A percentile compares a stretch with the other conserved stretches of the same genome.
These are phyloP conservation scores for Nephrotoma flavescens DNA, from an alignment of 2,888 invertebrate species.

Conservation along the genomic window DNA sequence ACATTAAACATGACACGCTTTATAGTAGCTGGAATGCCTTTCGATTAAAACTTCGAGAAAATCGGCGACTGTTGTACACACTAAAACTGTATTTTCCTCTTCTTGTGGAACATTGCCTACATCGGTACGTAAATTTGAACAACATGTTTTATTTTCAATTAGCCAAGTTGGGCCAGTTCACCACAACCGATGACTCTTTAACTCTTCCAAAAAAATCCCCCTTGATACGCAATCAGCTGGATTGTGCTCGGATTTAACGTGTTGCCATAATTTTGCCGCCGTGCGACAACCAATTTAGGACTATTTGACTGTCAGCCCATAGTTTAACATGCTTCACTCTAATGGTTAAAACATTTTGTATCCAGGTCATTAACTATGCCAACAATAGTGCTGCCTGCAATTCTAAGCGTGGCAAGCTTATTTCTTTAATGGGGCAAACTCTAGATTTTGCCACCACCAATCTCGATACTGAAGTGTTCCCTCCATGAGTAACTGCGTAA, in stretches of 20 bases:
- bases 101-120: no score
- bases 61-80: no score
- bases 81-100: no score
- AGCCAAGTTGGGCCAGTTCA: background rate
- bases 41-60: no score
- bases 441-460: background rate
- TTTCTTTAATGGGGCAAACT: background rate
- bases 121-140: no score
- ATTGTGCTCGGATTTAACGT: background rate
- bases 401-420: background rate
- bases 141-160: background rate
- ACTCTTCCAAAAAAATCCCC: background rate
- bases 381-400: background rate
- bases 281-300: no score
- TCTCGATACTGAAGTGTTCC: background rate
- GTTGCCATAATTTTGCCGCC: background rate
- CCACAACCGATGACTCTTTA: background rate
- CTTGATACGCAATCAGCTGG: background rate
- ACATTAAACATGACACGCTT: no score
- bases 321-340: background rate
- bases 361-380: no score
- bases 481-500: background rate
- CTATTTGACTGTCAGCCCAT: background rate
- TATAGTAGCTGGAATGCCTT: no score
- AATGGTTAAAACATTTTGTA: background rate